Evolutionary conservation across 2,888 invertebrate species (phyloP), one percentile per base, ranked within the genome.

Genomic region (Petrolisthes manimaculis): DNA sequence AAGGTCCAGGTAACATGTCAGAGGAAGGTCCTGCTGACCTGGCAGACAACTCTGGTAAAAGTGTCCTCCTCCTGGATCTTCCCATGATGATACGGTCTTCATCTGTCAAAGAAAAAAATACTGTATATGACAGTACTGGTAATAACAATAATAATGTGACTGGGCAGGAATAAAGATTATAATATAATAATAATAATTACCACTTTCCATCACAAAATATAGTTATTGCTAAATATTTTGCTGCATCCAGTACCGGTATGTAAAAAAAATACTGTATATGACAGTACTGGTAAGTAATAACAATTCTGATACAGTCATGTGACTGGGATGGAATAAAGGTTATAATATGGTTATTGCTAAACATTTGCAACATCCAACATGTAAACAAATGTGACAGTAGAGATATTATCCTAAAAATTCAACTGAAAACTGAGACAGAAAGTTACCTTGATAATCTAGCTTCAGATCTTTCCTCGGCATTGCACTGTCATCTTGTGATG

Each of bases 391-490:
- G 61, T 61, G 8, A 9, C 61, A 14, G 61, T 61, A 61, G 61
- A 61, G 61, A 61, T 61, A 61, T 61, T 77, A 77, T 77, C 21
- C 37, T 24, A 24, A 54, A 80, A 53, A 80, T 5, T 37, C 12
- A 54, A 18, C n/a, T 18, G 18, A 80, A n/a, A 80, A 80, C 53
- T 80, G 54, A n/a, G 51, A 24, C 37, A 61, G 61, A 61, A 80
- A 80, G 37, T 54, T 51, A 54, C 54, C 37, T 51, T n/a, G 9
- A 80, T 12, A 80, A 51, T 80, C 51, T n/a, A 54, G 8, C 80
- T 37, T 80, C 80, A 80, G 53, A 80, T 80, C 80, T 8, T 54
- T 14, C 54, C 80, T 80, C 37, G 53, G 37, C 14, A 61, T n/a
- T 24, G 14, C 80, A 80, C 51, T 53, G 53, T 80, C 54, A 24